Conservation (phyloP, 2,888 invertebrate species). For the Melolontha melolontha region DNA sequence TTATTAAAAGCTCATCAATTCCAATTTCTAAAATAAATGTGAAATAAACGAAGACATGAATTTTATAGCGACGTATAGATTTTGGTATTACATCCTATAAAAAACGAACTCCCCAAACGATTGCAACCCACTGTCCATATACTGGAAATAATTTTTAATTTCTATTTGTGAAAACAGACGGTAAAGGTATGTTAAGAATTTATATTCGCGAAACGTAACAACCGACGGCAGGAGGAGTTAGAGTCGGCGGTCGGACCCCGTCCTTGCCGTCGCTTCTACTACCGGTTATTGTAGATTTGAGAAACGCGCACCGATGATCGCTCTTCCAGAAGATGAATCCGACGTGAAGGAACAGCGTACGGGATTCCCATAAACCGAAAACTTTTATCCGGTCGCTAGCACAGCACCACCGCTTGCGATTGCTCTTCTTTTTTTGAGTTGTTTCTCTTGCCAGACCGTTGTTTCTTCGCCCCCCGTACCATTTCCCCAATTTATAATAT, state of each 20-base stretch:
- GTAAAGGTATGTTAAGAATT: conserved; percentile 45
- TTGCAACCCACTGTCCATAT: conserved; percentile 51
- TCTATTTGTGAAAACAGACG: conserved; percentile 62
- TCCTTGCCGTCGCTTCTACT: conserved; percentile 1
- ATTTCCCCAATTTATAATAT: conserved; percentile 15
- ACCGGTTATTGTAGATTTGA: conserved; percentile 47
- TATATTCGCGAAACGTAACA: conserved; percentile 46
- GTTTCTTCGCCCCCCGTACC: conserved; percentile 4
- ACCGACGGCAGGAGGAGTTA: conserved; percentile 33
- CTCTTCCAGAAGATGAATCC: conserved; percentile 46
- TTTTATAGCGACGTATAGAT: too few relatives aligned
- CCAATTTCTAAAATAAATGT: too few relatives aligned
- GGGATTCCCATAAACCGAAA: conserved; percentile 51
- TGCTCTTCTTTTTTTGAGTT: conserved; percentile 26
- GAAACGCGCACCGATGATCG: conserved; percentile 49
- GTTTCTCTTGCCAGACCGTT: conserved; percentile 6
- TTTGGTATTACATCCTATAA: too few relatives aligned
- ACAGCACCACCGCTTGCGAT: conserved; percentile 39
- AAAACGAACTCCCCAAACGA: too few relatives aligned
- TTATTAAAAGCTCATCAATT: too few relatives aligned
- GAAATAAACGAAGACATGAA: too few relatives aligned
- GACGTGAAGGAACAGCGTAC: conserved; percentile 51
- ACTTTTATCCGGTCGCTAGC: conserved; percentile 47
- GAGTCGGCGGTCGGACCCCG: conserved; percentile 17
- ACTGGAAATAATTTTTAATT: conserved; percentile 64